A percentile compares a stretch with the other conserved stretches of the same genome.
Conservation (phyloP, 2,797 vertebrate genomes). For the Cyprinella venusta region DNA sequence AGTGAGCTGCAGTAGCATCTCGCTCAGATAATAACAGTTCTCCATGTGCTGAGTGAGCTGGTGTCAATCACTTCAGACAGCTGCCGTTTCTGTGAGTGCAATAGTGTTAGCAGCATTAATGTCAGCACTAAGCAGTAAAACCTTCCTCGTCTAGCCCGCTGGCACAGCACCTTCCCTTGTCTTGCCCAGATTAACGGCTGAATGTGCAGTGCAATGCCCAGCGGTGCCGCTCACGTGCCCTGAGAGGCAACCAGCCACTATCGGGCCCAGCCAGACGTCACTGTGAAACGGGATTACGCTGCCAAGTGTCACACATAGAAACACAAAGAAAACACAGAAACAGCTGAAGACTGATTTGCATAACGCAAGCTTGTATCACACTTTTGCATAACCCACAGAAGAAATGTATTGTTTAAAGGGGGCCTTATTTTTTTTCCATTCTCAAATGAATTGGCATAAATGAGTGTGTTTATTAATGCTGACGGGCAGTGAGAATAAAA, state of each 20-base stretch:
- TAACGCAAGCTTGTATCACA: slow-evolving; percentile 20
- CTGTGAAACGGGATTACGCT: slow-evolving; percentile 81
- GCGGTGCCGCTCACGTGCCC: slow-evolving; percentile 72
- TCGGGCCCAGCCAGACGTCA: slow-evolving; percentile 79
- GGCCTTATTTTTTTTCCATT: slow-evolving; percentile 53
- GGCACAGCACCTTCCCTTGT: slow-evolving; percentile 70
- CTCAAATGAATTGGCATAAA: slow-evolving; percentile 72
- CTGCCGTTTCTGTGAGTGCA: slow-evolving; percentile 51
- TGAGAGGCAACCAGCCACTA: slow-evolving; percentile 77
- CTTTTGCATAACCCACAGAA: slow-evolving; percentile 64
- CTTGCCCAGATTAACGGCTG: slow-evolving; percentile 77
- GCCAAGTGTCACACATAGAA: slow-evolving; percentile 76
- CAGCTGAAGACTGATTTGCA: slow-evolving; percentile 31
- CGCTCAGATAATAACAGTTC: slow-evolving; percentile 31
- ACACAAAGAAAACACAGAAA: slow-evolving; percentile 72
- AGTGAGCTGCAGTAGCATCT: slow-evolving; percentile 25
- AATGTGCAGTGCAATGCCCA: slow-evolving; percentile 73
- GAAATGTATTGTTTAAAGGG: slow-evolving; percentile 72
- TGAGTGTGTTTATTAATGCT: slow-evolving; percentile 70
- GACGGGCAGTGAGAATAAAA: slow-evolving; percentile 62
- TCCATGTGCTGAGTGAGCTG: slow-evolving; percentile 44
- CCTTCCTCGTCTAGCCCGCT: slow-evolving; percentile 72
- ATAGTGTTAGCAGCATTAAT: slow-evolving; percentile 67
- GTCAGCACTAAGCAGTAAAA: slow-evolving; percentile 75
- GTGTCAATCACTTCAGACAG: slow-evolving; percentile 61